Conservation (phyloP, 2,888 invertebrate species). For the Caenorhabditis plicata region DNA sequence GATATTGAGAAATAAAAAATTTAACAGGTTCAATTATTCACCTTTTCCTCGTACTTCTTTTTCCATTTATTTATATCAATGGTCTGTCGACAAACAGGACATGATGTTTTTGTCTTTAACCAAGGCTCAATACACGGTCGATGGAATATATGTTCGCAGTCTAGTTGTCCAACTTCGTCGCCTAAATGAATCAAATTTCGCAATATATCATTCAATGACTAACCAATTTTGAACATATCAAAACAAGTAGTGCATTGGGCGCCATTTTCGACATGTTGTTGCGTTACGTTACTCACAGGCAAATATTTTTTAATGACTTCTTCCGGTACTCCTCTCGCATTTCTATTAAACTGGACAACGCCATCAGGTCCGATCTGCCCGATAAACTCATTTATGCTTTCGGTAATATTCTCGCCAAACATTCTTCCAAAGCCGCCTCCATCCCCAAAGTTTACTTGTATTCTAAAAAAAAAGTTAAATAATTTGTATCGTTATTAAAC, state of each 20-base stretch:
- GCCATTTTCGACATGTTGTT: conserved; percentile 43
- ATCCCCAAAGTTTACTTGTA: background rate
- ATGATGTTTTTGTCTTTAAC: conserved; percentile 36
- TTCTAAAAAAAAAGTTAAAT: too few species aligned
- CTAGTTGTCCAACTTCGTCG: conserved; percentile 37
- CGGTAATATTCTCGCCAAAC: background rate
- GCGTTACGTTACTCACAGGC: conserved; percentile 29
- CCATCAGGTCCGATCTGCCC: background rate
- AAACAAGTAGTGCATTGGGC: conserved; percentile 52
- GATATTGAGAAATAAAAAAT: background rate
- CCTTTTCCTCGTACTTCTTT: conserved; percentile 4
- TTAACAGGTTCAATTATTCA: background rate
- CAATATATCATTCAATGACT: background rate
- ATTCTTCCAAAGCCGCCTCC: background rate
- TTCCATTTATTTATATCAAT: conserved; percentile 16
- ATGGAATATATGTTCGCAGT: conserved; percentile 49
- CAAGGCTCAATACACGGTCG: conserved; percentile 47
- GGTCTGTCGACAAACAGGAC: conserved; percentile 40
- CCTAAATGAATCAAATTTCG: conserved; percentile 12
- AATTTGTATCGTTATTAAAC: background rate
- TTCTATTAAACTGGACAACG: background rate
- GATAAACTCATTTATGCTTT: background rate
- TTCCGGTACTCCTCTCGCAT: conserved; percentile 12
- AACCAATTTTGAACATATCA: conserved; percentile 41
- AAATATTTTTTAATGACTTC: conserved; percentile 7